Conservation (phyloP, 2,113 vertebrate genomes). For the Isurus oxyrinchus region DNA sequence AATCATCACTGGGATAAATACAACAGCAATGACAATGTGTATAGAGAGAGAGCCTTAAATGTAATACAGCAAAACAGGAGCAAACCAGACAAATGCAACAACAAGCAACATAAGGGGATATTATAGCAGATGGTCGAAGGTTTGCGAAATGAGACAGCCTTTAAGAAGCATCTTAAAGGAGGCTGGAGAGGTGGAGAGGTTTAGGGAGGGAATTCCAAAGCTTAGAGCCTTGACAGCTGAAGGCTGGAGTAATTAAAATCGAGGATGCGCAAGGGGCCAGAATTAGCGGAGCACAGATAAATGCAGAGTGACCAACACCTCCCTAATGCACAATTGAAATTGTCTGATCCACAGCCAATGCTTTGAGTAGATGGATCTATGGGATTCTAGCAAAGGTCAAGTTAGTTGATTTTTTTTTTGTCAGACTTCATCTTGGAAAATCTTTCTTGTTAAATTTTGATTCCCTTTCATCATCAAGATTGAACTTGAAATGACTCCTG, state of each 20-base stretch:
- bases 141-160: no score
- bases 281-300: neutral
- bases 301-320: neutral
- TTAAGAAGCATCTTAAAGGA: no score
- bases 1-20: neutral
- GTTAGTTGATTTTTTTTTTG: neutral
- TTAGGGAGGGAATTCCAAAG: no score
- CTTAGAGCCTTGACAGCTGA: neutral
- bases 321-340: neutral
- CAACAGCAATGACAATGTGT: no score
- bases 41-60: no score
- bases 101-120: no score
- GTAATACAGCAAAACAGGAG: no score
- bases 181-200: no score
- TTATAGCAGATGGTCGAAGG: no score
- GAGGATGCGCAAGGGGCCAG: no score
- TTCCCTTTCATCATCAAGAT: neutral
- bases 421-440: neutral
- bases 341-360: neutral
- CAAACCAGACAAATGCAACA: no score
- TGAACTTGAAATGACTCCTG: neutral
- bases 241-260: neutral
- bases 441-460: neutral
- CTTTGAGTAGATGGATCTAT: neutral
- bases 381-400: neutral